Conservation (phyloP, 2,797 vertebrate species). For the Momotus momota region DNA sequence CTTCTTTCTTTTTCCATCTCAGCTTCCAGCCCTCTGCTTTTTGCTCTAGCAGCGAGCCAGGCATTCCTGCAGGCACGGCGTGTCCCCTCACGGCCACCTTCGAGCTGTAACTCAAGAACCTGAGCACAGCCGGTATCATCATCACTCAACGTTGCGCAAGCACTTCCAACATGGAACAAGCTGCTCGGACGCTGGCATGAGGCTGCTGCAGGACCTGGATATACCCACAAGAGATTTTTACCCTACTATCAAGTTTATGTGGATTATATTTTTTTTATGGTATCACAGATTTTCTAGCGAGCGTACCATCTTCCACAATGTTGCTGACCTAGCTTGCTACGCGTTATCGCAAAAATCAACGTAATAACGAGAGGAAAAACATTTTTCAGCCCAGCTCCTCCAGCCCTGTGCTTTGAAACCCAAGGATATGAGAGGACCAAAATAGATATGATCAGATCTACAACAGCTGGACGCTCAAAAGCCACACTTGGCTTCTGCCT, state of each 20-base stretch:
- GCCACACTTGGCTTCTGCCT: background rate
- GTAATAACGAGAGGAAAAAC: background rate
- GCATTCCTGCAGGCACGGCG: background rate
- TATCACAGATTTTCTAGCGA: background rate
- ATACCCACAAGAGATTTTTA: background rate
- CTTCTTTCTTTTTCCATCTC: background rate
- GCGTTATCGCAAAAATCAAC: background rate
- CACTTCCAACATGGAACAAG: background rate
- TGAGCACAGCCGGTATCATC: constrained; percentile 25
- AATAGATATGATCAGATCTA: background rate
- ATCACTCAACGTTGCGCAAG: constrained; percentile 22
- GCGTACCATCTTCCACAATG: background rate
- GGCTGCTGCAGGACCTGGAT: background rate
- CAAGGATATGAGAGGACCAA: background rate
- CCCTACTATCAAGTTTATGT: background rate
- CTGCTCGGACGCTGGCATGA: background rate
- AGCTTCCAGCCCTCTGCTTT: background rate
- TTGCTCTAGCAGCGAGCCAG: background rate
- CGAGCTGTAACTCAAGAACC: constrained; percentile 28
- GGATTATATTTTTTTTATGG: background rate
- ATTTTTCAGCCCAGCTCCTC: background rate
- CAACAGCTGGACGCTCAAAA: background rate
- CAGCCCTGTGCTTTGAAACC: background rate
- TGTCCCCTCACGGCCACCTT: background rate
- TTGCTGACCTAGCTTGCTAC: background rate